Percentiles rank a stretch among this genome's conserved stretches.
These are phyloP conservation scores for Sycophaga agraensis DNA, from an alignment of 1,140 invertebrate genomes.

Conservation along the genomic window DNA sequence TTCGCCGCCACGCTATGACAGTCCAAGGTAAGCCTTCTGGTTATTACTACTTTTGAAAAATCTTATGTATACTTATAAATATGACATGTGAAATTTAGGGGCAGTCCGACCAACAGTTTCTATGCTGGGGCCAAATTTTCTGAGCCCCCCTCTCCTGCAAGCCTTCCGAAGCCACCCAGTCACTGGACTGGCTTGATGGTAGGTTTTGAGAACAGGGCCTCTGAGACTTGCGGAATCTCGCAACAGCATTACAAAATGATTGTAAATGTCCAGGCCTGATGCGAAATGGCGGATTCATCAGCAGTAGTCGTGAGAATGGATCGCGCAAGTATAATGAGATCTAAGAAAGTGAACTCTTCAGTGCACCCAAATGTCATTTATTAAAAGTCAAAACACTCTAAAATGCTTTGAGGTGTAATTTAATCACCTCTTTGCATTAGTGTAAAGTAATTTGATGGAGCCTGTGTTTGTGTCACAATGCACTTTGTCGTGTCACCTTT, in stretches of 20 bases:
- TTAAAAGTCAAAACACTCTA: neutral
- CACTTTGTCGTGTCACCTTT: neutral
- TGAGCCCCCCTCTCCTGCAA: conserved; percentile 63
- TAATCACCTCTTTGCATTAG: neutral
- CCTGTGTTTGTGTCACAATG: conserved; percentile 5
- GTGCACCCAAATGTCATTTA: conserved; percentile 11
- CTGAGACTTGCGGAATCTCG: conserved; percentile 44
- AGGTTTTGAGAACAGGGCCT: neutral
- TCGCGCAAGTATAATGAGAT: neutral
- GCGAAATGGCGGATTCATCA: conserved; percentile 20
- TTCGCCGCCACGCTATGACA: conserved; percentile 35
- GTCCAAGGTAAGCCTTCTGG: conserved; percentile 36
- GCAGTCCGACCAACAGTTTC: conserved; percentile 53
- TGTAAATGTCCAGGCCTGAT: conserved; percentile 62
- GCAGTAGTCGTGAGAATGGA: conserved; percentile 12
- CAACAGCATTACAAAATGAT: conserved; percentile 62
- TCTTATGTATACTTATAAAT: neutral
- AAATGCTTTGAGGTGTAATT: conserved; percentile 1
- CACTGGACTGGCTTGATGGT: conserved; percentile 57
- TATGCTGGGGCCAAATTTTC: conserved; percentile 67
- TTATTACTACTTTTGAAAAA: neutral
- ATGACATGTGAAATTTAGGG: neutral
- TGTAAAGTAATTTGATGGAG: neutral
- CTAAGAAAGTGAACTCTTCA: conserved; percentile 18
- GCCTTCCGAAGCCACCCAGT: conserved; percentile 62